Evolutionary conservation across 2,113 vertebrate species (phyloP).

Genomic region (Picathartes gymnocephalus): DNA sequence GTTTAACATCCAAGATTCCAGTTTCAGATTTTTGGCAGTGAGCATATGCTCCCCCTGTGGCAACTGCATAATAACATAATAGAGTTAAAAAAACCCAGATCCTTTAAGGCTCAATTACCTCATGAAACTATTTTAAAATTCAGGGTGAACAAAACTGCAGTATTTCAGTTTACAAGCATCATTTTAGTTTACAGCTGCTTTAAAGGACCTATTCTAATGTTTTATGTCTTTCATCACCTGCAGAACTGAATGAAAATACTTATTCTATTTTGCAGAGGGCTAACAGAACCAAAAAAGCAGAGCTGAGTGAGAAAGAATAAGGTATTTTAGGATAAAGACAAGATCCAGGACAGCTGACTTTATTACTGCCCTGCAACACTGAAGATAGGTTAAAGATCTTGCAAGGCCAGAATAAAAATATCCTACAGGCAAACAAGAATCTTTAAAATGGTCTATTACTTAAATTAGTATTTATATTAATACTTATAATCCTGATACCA

Average conservation of each 20-base stretch:
- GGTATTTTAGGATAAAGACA: background rate
- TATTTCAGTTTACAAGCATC: conserved; percentile 52
- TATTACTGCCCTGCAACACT: background rate
- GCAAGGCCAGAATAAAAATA: background rate
- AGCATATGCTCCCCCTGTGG: conserved; percentile 48
- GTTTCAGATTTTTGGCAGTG: conserved; percentile 61
- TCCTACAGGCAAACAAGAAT: background rate
- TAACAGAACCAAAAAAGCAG: background rate
- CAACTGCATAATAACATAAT: conserved; percentile 58
- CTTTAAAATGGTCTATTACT: background rate
- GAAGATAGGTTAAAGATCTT: background rate
- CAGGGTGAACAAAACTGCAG: conserved; percentile 32
- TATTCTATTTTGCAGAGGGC: conserved; percentile 2
- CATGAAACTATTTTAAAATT: conserved; percentile 61
- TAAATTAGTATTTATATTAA: background rate
- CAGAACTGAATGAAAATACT: conserved; percentile 49
- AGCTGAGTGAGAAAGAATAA: background rate
- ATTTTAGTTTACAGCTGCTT: conserved; percentile 54
- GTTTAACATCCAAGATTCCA: conserved; percentile 65
- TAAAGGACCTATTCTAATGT: conserved; percentile 37
- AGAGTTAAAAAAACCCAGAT: conserved; percentile 32
- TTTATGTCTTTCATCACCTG: conserved; percentile 34
- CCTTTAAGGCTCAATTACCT: conserved; percentile 56
- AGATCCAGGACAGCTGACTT: background rate
- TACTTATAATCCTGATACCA: background rate